These are phyloP conservation scores for Manis pentadactyla DNA, from an alignment of 2,797 vertebrate genomes.

Conservation along the genomic window DNA sequence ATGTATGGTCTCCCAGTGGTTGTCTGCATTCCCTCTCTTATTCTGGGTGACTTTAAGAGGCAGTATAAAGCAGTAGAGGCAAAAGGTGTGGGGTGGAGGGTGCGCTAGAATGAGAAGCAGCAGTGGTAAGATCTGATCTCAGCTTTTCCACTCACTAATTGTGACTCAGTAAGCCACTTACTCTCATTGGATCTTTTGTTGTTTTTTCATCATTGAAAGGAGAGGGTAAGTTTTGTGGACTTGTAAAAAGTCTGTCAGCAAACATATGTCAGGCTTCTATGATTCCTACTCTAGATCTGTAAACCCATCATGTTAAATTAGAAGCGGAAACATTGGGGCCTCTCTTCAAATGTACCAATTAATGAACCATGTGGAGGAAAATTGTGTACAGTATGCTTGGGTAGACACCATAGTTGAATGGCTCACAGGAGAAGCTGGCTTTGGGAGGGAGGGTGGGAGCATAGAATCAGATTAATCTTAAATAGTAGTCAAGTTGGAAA, in stretches of 20 bases:
- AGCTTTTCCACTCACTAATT: constrained; percentile 36
- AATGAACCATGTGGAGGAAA: background rate
- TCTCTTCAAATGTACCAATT: background rate
- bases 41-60: constrained; percentile 13
- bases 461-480: background rate
- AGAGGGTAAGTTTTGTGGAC: background rate
- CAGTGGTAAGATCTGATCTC: background rate
- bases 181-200: constrained; percentile 1
- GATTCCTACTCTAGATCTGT: background rate
- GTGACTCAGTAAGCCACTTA: constrained; percentile 9
- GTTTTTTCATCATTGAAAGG: constrained; percentile 42
- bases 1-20: background rate
- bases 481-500: background rate
- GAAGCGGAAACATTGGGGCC: background rate
- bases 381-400: background rate
- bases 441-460: background rate
- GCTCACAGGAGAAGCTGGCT: background rate
- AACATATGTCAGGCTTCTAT: background rate
- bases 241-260: background rate
- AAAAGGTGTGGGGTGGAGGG: background rate
- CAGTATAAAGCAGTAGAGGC: background rate
- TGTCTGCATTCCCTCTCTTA: constrained; percentile 1
- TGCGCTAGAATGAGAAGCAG: background rate
- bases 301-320: background rate
- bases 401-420: background rate